phyloP scores from a whole-genome alignment of 37 sponge, comb jelly and placozoan genomes.

The Spongia lamella region DNA sequence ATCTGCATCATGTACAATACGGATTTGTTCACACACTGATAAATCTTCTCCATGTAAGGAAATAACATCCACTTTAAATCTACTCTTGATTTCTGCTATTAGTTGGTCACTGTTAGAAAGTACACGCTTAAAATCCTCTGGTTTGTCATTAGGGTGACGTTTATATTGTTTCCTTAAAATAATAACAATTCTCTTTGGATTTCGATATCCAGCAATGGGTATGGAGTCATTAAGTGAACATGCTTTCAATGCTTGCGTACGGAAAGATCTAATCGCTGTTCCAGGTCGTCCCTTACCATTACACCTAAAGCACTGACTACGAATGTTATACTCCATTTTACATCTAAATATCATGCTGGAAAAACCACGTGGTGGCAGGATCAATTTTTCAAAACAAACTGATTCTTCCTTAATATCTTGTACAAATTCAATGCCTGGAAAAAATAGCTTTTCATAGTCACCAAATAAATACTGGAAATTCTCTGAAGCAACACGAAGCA shows the following conservation, averaged over 20 bases:
- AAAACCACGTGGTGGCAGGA: conserved; percentile 54
- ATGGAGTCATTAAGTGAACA: conserved; percentile 46
- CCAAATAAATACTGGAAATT: conserved; percentile 32
- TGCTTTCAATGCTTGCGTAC: conserved; percentile 47
- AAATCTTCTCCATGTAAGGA: conserved; percentile 44
- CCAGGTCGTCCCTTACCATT: conserved; percentile 36
- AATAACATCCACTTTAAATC: conserved; percentile 31
- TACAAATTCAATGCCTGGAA: conserved; percentile 33
- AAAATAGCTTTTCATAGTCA: conserved; percentile 54
- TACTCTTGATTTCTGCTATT: not conserved
- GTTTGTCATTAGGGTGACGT: conserved; percentile 25
- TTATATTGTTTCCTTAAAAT: conserved; percentile 51
- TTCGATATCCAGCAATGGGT: not conserved
- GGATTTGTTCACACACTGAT: conserved; percentile 58
- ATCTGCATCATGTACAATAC: conserved; percentile 41
- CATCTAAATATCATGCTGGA: conserved; percentile 44
- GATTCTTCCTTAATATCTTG: conserved; percentile 24
- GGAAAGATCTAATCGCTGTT: conserved; percentile 33
- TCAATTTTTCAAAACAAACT: conserved; percentile 40
- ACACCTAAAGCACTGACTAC: conserved; percentile 61
- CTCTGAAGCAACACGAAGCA: conserved; percentile 40
- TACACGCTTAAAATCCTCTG: conserved; percentile 27
- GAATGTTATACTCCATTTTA: conserved; percentile 20
- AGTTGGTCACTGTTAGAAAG: conserved; percentile 49
- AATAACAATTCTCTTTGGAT: conserved; percentile 18